Conservation (phyloP, 64 coral and sea anemone genomes). For the Montipora efflorescens region DNA sequence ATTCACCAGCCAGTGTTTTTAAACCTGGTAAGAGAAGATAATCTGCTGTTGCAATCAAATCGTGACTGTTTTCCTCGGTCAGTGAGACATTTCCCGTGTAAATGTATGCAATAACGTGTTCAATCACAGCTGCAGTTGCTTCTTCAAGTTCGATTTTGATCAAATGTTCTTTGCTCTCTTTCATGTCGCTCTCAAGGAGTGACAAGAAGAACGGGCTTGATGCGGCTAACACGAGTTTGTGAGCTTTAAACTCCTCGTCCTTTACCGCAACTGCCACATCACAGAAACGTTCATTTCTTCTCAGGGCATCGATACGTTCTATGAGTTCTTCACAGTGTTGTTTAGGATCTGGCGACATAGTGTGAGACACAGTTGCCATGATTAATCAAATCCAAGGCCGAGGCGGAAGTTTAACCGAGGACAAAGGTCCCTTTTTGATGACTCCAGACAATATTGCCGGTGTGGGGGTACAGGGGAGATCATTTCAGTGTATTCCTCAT, state of each 20-base stretch:
- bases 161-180: not conserved
- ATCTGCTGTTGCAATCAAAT: slow-evolving; percentile 23
- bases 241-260: not conserved
- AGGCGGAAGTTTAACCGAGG: not conserved
- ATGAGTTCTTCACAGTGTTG: not conserved
- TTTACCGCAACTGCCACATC: slow-evolving; percentile 6
- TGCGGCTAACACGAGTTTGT: not conserved
- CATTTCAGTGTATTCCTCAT: no score
- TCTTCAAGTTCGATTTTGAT: slow-evolving; percentile 30
- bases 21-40: not conserved
- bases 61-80: not conserved
- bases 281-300: not conserved
- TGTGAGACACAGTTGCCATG: not conserved
- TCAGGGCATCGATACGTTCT: not conserved
- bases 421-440: no score
- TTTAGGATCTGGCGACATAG: not conserved
- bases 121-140: slow-evolving; percentile 17
- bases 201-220: slow-evolving; percentile 10
- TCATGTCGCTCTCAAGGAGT: not conserved
- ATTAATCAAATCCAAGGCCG: not conserved
- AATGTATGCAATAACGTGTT: not conserved
- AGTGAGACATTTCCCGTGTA: slow-evolving; percentile 13
- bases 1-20: not conserved
- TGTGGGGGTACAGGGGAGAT: no score
- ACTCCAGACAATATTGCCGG: no score